Evolutionary conservation across 2,113 vertebrate species (phyloP).

Genomic region (Equus przewalskii): DNA sequence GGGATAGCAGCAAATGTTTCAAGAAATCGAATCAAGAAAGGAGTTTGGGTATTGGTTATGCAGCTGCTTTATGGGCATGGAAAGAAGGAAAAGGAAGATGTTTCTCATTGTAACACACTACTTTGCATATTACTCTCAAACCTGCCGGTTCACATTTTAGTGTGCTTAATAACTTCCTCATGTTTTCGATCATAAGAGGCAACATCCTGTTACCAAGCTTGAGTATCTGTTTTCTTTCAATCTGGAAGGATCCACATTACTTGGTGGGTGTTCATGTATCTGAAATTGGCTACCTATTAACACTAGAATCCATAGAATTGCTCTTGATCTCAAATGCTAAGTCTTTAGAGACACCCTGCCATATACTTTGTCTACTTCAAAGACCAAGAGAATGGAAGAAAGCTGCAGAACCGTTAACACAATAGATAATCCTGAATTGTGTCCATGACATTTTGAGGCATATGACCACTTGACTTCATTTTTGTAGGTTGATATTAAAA

Average conservation of each 20-base stretch:
- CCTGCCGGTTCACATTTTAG: conserved; percentile 7
- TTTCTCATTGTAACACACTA: neutral
- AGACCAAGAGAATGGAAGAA: neutral
- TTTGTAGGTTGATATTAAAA: neutral
- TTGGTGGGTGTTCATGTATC: neutral
- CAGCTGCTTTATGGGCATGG: neutral
- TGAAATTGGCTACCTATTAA: neutral
- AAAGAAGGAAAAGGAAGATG: conserved; percentile 33
- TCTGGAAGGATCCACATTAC: neutral
- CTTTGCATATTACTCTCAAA: conserved; percentile 16
- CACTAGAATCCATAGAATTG: neutral
- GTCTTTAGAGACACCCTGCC: neutral
- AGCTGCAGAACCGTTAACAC: neutral
- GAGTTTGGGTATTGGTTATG: neutral
- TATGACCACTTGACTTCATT: neutral
- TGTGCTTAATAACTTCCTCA: neutral
- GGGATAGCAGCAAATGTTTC: neutral
- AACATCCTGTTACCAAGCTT: neutral
- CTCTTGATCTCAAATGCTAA: neutral
- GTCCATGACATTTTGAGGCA: neutral
- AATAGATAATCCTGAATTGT: neutral
- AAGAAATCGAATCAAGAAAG: neutral
- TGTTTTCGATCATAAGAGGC: neutral
- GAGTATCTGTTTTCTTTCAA: neutral
- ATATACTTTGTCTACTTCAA: neutral